Conservation (phyloP, 2,888 invertebrate genomes). For the Chrysolina haemoptera region DNA sequence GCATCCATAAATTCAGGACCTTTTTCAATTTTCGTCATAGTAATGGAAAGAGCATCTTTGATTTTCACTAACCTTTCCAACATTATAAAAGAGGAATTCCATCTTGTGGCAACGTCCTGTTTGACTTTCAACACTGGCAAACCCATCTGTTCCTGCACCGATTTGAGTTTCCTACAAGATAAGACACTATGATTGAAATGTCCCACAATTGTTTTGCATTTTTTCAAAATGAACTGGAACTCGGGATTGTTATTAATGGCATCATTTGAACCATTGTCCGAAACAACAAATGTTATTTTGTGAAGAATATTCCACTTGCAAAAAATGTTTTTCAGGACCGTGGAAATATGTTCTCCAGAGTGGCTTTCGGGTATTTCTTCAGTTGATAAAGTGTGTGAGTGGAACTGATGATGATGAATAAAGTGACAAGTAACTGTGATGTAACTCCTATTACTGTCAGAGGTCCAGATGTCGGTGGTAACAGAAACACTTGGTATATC, state of each 20-base stretch:
- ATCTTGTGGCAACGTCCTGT: slow-evolving; percentile 22
- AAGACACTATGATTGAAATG: no score
- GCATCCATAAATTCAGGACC: slow-evolving; percentile 24
- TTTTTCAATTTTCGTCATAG: background rate
- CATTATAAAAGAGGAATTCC: slow-evolving; percentile 26
- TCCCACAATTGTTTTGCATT: slow-evolving; percentile 37
- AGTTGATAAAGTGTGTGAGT: no score
- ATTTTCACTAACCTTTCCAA: slow-evolving; percentile 12
- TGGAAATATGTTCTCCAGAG: slow-evolving; percentile 13
- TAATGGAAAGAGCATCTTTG: slow-evolving; percentile 27
- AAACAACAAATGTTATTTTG: background rate
- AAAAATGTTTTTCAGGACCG: background rate
- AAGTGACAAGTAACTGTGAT: no score
- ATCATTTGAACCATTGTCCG: background rate
- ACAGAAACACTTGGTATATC: no score
- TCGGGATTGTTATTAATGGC: background rate
- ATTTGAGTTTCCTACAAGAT: slow-evolving; percentile 39
- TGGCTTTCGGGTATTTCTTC: background rate
- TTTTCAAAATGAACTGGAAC: background rate
- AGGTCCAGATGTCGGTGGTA: no score
- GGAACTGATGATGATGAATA: no score
- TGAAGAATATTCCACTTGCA: slow-evolving; percentile 13
- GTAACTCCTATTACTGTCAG: no score
- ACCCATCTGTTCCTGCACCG: slow-evolving; percentile 47
- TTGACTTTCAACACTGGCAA: slow-evolving; percentile 24